phyloP scores from a whole-genome alignment of 1,140 invertebrate species.

The Paraescarpia echinospica region DNA sequence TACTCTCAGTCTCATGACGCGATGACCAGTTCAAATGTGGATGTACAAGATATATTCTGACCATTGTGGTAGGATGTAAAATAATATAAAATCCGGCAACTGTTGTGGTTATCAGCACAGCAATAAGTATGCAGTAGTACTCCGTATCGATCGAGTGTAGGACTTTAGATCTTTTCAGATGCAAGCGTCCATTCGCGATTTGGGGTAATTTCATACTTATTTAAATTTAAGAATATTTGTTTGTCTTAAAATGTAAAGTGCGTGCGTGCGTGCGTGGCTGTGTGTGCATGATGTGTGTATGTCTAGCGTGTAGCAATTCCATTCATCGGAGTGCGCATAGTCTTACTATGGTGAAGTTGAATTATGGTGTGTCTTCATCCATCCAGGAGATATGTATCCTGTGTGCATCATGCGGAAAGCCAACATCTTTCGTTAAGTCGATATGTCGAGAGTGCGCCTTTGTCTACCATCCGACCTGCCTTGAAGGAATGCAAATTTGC shows the following conservation, averaged over 20 bases:
- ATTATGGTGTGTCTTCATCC: neutral
- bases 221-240: no score
- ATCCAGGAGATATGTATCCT: neutral
- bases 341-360: neutral
- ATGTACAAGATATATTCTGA: no score
- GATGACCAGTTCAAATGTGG: no score
- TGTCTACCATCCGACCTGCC: neutral
- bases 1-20: no score
- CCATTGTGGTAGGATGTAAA: no score
- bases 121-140: no score
- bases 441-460: neutral
- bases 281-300: neutral
- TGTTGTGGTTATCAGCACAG: no score
- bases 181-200: neutral
- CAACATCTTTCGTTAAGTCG: neutral
- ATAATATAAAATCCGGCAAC: no score
- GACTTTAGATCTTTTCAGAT: no score
- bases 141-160: no score
- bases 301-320: neutral
- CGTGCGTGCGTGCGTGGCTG: no score
- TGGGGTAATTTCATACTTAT: neutral
- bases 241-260: no score
- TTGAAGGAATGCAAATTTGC: neutral
- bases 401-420: neutral
- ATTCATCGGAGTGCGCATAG: neutral